Evolutionary conservation across 2,888 invertebrate species (phyloP), one percentile per base, ranked within the genome.

Genomic region (Mycalesis mineus): DNA sequence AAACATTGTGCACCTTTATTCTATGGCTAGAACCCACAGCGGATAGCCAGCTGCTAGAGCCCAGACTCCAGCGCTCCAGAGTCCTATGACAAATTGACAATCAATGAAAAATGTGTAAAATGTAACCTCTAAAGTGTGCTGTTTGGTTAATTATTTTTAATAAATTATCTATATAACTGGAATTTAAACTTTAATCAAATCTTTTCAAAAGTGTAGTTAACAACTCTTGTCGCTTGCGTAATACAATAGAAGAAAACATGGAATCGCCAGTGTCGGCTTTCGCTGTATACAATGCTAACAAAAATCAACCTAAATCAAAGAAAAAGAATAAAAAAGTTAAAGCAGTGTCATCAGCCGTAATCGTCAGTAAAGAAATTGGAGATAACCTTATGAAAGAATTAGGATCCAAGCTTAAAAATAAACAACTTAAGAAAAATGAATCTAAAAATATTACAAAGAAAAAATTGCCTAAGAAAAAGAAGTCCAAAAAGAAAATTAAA

Each of bases 201-300:
- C n/a, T 22, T 22, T 22, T 39, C 13, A 39, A 39, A 39, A 13
- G 39, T 14, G 7, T 13, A 13, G 7, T 39, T 39, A 14, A 44
- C 13, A 28, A 13, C 2, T 22, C 22, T 28, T 3, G 44, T 28
- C 13, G 44, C 2, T 13, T 29, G n/a, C 2, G 6, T 37, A 14
- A 7, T 13, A n/a, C 28, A 14, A n/a, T 8, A 7, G 58, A 58
- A 50, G 15, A 11, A 62, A 68, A 55, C 60, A 86, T 85, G 86
- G 81, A 88, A 50, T 62, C 75, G 15, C 74, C 80, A n/a, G 70
- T 84, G 14, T 90, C 89, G 5, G 89, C 89, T 7, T 89, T 86
- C 68, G 76, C 85, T 39, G 71, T 84, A 15, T 90, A 89, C 65
- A 84, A 74, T 62, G 68, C 74, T 17, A 82, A 73, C 53, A 80